These are phyloP conservation scores for Antennarius striatus DNA, from an alignment of 2,113 vertebrate genomes.

Conservation along the genomic window DNA sequence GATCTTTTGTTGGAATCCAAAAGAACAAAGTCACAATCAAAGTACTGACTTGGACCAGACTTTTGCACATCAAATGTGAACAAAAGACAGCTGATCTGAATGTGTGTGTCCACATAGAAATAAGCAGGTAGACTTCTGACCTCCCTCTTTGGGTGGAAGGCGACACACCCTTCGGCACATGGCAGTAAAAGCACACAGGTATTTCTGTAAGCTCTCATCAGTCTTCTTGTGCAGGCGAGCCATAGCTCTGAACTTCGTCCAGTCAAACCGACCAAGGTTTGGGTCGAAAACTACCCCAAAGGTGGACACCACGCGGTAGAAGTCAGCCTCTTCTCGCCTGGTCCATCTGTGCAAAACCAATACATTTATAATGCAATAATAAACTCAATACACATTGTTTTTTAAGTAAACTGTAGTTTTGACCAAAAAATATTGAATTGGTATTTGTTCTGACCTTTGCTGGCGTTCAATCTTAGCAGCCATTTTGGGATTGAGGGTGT, in stretches of 20 bases:
- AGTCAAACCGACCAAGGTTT: constrained; percentile 90
- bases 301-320: constrained; percentile 96
- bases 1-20: background rate
- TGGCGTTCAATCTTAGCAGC: constrained; percentile 97
- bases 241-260: constrained; percentile 98
- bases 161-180: constrained; percentile 97
- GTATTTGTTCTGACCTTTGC: constrained; percentile 83
- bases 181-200: constrained; percentile 92
- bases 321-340: constrained; percentile 96
- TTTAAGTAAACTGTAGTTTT: background rate
- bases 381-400: too few relatives aligned
- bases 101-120: constrained; percentile 8
- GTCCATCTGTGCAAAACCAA: constrained; percentile 85
- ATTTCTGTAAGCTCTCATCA: constrained; percentile 96
- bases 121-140: constrained; percentile 56
- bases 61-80: background rate
- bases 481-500: constrained; percentile 93
- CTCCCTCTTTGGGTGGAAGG: constrained; percentile 93
- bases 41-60: background rate
- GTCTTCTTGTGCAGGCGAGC: constrained; percentile 98
- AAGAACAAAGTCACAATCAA: background rate
- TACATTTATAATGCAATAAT: background rate
- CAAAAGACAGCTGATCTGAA: background rate
- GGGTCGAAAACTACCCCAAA: constrained; percentile 98
- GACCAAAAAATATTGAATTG: background rate